Evolutionary conservation across 2,888 invertebrate species (phyloP).

Genomic region (Epicampocera succincta): DNA sequence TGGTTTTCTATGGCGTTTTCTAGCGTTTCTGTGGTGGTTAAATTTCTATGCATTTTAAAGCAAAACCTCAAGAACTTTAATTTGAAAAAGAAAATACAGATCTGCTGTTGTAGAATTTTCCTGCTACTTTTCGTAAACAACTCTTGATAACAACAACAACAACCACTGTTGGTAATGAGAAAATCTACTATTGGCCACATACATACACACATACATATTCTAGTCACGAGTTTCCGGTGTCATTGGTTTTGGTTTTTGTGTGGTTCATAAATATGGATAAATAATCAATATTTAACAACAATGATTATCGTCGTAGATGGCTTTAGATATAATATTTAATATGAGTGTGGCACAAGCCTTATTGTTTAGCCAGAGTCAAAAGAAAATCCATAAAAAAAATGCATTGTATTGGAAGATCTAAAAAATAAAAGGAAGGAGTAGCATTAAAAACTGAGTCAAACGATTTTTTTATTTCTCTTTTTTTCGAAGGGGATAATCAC

Average conservation of each 20-base stretch:
- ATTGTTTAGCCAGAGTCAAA: conserved; percentile 17
- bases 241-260: conserved; percentile 62
- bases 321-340: conserved; percentile 23
- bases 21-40: conserved; percentile 15
- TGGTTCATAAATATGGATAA: conserved; percentile 66
- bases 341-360: conserved; percentile 50
- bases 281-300: conserved; percentile 56
- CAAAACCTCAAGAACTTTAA: conserved; percentile 27
- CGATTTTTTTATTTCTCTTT: too few relatives aligned
- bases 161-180: conserved; percentile 38
- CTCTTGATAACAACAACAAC: not conserved
- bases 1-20: conserved; percentile 6
- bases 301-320: conserved; percentile 49
- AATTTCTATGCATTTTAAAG: not conserved
- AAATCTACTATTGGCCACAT: conserved; percentile 34
- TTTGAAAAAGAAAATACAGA: not conserved
- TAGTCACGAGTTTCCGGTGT: conserved; percentile 70
- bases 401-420: conserved; percentile 40
- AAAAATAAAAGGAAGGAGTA: not conserved
- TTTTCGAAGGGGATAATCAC: conserved; percentile 29
- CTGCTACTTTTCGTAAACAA: conserved; percentile 16
- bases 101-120: conserved; percentile 18
- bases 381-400: conserved; percentile 19
- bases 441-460: conserved; percentile 37
- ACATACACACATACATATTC: conserved; percentile 26